Percentiles rank a stretch among this genome's conserved stretches.
These are phyloP conservation scores for Tragelaphus imberbis DNA, from an alignment of 2,113 vertebrate genomes.

Conservation along the genomic window DNA sequence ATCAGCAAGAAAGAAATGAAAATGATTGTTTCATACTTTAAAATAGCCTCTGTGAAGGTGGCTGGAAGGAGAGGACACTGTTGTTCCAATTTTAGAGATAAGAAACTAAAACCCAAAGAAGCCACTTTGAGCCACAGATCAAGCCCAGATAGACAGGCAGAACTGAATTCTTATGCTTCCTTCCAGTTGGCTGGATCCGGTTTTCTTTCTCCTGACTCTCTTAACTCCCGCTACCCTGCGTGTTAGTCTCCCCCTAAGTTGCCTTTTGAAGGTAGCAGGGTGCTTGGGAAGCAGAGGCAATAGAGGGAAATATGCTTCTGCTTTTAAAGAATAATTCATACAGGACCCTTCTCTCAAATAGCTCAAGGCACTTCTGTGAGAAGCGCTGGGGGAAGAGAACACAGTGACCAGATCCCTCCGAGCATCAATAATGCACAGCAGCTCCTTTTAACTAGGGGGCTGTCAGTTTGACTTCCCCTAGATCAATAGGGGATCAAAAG, in stretches of 20 bases:
- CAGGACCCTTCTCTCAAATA: constrained; percentile 35
- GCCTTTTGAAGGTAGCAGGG: constrained; percentile 51
- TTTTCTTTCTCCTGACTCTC: background rate
- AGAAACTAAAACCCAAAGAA: constrained; percentile 19
- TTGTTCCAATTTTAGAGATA: constrained; percentile 21
- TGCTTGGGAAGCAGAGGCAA: constrained; percentile 33
- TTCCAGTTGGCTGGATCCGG: background rate
- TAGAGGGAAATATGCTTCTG: constrained; percentile 19
- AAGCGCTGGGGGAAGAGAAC: background rate
- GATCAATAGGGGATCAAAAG: constrained; percentile 53
- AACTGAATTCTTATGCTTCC: background rate
- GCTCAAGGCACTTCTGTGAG: constrained; percentile 47
- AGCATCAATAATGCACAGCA: constrained; percentile 41
- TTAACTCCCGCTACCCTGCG: background rate
- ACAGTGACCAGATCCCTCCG: background rate
- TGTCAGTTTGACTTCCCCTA: constrained; percentile 33
- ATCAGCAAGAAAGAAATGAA: constrained; percentile 4
- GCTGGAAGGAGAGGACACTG: background rate
- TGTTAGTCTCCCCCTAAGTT: constrained; percentile 4
- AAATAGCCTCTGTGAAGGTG: background rate
- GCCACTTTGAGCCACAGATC: constrained; percentile 26
- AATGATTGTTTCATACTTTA: background rate
- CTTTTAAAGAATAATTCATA: constrained; percentile 69
- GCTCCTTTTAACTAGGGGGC: constrained; percentile 40
- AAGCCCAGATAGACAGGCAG: background rate